These are phyloP conservation scores for Ceuthmochares aereus DNA, from an alignment of 2,113 vertebrate species.

Conservation along the genomic window DNA sequence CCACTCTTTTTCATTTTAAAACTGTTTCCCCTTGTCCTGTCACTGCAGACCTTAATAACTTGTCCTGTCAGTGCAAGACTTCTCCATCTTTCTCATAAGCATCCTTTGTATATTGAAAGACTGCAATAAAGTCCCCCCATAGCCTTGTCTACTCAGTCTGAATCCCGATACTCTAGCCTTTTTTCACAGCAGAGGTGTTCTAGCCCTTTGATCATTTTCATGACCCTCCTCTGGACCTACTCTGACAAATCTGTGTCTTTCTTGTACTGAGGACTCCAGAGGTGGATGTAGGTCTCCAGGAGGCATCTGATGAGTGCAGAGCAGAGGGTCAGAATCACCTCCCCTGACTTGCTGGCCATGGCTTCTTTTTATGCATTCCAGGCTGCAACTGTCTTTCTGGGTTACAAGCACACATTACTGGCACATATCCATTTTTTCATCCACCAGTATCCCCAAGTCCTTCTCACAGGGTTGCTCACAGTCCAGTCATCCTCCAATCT, in stretches of 20 bases:
- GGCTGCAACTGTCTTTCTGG: neutral
- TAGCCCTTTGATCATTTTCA: accelerated
- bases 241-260: neutral
- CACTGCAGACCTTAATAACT: too few relatives aligned
- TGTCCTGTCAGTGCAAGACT: neutral
- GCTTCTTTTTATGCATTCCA: neutral
- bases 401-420: neutral
- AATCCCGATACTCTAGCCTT: neutral
- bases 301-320: neutral
- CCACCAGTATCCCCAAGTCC: neutral
- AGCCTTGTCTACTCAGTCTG: neutral
- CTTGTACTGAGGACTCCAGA: neutral
- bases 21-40: too few relatives aligned
- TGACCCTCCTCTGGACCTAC: neutral
- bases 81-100: neutral
- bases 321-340: neutral
- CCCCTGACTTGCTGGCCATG: neutral
- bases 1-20: neutral
- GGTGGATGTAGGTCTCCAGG: neutral
- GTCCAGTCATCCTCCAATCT: neutral
- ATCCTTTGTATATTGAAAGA: neutral
- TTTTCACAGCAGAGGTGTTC: neutral
- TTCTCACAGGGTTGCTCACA: neutral
- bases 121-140: neutral
- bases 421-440: neutral